These are phyloP conservation scores for Drosophila quadrilineata DNA, from an alignment of 1,140 invertebrate species.

Conservation along the genomic window DNA sequence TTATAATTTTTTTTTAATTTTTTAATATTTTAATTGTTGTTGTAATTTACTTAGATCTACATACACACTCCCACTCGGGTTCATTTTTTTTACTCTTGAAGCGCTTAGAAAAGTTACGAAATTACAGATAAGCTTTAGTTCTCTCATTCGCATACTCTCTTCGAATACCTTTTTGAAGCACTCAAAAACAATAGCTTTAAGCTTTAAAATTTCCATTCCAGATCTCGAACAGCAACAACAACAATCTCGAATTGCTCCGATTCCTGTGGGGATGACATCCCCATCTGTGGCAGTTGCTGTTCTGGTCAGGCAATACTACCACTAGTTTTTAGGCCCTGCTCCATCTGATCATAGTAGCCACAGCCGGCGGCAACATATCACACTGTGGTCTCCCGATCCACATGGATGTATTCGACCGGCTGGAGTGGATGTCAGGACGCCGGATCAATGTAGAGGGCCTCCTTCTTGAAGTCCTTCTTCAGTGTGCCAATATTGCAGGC, in stretches of 20 bases:
- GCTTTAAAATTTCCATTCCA: conserved; percentile 70
- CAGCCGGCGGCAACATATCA: conserved; percentile 83
- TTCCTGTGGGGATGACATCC: conserved; percentile 1
- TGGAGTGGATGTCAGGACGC: conserved; percentile 91
- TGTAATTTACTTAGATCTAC: conserved; percentile 30
- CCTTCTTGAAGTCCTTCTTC: conserved; percentile 82
- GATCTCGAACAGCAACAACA: conserved; percentile 41
- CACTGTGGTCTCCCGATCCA: conserved; percentile 93
- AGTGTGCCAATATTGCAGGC: conserved; percentile 74
- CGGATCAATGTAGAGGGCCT: conserved; percentile 84
- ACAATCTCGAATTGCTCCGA: conserved; percentile 12
- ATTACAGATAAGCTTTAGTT: conserved; percentile 60
- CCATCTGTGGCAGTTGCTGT: not conserved
- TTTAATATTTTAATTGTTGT: too few species aligned
- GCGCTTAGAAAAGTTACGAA: conserved; percentile 68
- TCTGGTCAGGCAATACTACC: conserved; percentile 53
- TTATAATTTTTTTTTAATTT: not conserved
- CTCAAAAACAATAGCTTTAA: not conserved
- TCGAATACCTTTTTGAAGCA: not conserved
- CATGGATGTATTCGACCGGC: conserved; percentile 93
- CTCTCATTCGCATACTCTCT: conserved; percentile 18
- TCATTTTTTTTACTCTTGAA: conserved; percentile 28
- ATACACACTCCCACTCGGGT: conserved; percentile 35
- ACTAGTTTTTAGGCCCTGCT: conserved; percentile 59
- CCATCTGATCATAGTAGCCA: conserved; percentile 61